phyloP scores from a whole-genome alignment of 2,888 invertebrate species.

The Synergus gifuensis region DNA sequence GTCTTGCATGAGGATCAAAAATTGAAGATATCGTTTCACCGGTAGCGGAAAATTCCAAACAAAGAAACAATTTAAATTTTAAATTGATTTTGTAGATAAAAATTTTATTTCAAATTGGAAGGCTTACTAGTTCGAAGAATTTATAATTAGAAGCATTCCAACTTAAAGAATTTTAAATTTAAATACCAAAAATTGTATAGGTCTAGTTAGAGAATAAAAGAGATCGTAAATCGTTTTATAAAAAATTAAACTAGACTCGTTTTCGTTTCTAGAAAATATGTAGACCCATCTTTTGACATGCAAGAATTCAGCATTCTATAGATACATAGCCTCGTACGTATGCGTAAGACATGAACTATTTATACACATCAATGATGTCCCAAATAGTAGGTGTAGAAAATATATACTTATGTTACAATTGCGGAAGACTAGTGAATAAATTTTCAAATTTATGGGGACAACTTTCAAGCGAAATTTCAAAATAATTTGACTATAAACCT shows the following conservation, averaged over 20 bases:
- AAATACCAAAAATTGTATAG: too few species aligned
- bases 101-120: too few species aligned
- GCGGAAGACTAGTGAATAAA: neutral
- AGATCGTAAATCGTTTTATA: neutral
- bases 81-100: too few species aligned
- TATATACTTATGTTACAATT: neutral
- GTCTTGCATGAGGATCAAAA: too few species aligned
- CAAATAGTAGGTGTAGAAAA: neutral
- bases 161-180: too few species aligned
- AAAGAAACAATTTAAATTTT: too few species aligned
- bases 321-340: neutral
- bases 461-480: neutral
- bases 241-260: neutral
- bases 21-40: too few species aligned
- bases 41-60: too few species aligned
- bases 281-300: neutral
- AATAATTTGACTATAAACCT: too few species aligned
- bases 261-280: neutral
- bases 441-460: neutral
- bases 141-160: too few species aligned
- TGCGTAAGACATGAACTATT: constrained; percentile 4
- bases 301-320: constrained; percentile 29
- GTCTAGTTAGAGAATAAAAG: too few species aligned
- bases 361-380: constrained; percentile 17
- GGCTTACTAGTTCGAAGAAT: too few species aligned